Percentiles rank a stretch among this genome's conserved stretches.
Evolutionary conservation across 2,113 vertebrate genomes (phyloP).

Genomic region (Entelurus aequoreus): DNA sequence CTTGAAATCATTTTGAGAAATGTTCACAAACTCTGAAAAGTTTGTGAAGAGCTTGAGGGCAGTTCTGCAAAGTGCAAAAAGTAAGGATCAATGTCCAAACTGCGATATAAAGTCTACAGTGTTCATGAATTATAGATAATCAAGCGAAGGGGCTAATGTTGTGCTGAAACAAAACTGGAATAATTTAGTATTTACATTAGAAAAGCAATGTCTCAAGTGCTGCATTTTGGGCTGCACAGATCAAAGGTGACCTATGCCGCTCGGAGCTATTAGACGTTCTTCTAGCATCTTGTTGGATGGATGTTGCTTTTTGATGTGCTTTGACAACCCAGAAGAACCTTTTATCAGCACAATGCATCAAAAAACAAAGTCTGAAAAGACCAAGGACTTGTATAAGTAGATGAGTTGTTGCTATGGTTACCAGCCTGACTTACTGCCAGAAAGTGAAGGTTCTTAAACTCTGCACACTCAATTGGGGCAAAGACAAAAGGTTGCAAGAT

Average conservation of each 20-base stretch:
- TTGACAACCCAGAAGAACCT: conserved; percentile 9
- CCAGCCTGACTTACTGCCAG: conserved; percentile 23
- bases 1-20: conserved; percentile 33
- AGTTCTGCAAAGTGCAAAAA: conserved; percentile 19
- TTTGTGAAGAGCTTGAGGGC: conserved; percentile 30
- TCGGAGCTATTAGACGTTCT: too few species aligned
- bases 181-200: background rate
- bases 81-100: conserved; percentile 35
- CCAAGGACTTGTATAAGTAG: conserved; percentile 27
- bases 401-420: conserved; percentile 53
- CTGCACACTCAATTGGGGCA: conserved; percentile 5
- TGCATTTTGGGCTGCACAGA: background rate
- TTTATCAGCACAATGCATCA: conserved; percentile 24
- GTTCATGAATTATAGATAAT: background rate
- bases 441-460: conserved; percentile 10
- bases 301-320: conserved; percentile 18
- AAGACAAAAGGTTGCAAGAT: background rate
- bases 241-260: background rate
- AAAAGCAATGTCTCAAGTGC: background rate
- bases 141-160: background rate
- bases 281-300: background rate
- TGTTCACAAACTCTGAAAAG: conserved; percentile 22
- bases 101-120: background rate
- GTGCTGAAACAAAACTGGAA: background rate
- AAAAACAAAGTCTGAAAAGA: conserved; percentile 31